phyloP scores from a whole-genome alignment of 2,797 vertebrate species.

The Peromyscus attwateri region DNA sequence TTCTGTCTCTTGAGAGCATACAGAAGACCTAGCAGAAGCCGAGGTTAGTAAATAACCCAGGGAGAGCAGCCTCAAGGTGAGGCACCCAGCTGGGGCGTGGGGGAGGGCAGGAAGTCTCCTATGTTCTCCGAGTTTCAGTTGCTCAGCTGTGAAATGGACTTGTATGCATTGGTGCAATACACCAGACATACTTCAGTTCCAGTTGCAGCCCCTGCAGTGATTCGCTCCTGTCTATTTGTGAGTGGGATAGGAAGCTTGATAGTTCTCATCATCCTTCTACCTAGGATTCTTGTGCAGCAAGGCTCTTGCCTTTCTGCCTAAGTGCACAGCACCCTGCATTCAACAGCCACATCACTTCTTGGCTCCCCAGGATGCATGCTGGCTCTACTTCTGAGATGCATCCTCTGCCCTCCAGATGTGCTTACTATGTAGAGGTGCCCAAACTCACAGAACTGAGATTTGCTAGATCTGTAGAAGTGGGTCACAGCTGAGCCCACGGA shows the following conservation, averaged over 20 bases:
- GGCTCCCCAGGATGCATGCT: neutral
- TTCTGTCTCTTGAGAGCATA: neutral
- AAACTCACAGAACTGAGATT: neutral
- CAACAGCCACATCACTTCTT: neutral
- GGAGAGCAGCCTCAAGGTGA: neutral
- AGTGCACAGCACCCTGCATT: neutral
- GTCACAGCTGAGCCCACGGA: neutral
- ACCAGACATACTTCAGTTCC: neutral
- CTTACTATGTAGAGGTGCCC: neutral
- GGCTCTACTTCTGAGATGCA: neutral
- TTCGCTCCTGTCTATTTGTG: too few relatives aligned
- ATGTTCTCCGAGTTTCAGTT: constrained; percentile 17
- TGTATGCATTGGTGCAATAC: neutral
- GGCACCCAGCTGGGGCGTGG: neutral
- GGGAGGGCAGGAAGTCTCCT: constrained; percentile 19
- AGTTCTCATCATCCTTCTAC: neutral
- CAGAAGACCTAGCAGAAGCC: constrained; percentile 34
- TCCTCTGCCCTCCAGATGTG: neutral
- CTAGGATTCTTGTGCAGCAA: neutral
- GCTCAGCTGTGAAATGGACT: constrained; percentile 1
- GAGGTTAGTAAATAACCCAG: neutral
- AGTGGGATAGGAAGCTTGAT: neutral
- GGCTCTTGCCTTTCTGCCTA: constrained; percentile 23
- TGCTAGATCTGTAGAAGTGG: neutral
- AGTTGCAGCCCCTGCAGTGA: neutral